These are phyloP conservation scores for Subanguina moxae DNA, from an alignment of 1,140 invertebrate species.

Conservation along the genomic window DNA sequence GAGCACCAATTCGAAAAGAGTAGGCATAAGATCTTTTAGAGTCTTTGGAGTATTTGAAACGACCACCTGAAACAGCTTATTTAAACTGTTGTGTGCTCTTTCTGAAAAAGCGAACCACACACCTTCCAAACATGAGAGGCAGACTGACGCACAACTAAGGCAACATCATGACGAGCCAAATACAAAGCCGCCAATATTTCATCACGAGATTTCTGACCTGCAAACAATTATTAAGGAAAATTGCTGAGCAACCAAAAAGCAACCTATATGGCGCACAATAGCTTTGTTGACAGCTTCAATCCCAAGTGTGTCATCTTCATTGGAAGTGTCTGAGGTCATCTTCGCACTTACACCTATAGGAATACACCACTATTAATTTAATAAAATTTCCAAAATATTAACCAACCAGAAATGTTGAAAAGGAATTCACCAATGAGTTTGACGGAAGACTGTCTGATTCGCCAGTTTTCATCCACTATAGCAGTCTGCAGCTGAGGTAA, in stretches of 20 bases:
- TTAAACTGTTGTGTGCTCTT: background rate
- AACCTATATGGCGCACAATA: slow-evolving; percentile 17
- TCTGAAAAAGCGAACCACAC: slow-evolving; percentile 1
- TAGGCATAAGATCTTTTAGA: slow-evolving; percentile 89
- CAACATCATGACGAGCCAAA: slow-evolving; percentile 93
- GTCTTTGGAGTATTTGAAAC: slow-evolving; percentile 72
- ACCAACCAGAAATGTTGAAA: slow-evolving; percentile 78
- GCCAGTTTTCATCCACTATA: slow-evolving; percentile 94
- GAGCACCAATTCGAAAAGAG: slow-evolving; percentile 74
- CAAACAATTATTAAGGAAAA: slow-evolving; percentile 60
- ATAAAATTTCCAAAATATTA: background rate
- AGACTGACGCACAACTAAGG: slow-evolving; percentile 90
- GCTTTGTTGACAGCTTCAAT: slow-evolving; percentile 84
- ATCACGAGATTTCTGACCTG: slow-evolving; percentile 80
- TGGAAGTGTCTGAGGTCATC: slow-evolving; percentile 95
- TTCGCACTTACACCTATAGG: slow-evolving; percentile 78
- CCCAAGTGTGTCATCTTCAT: slow-evolving; percentile 97
- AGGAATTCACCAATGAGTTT: slow-evolving; percentile 91
- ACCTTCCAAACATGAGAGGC: slow-evolving; percentile 62
- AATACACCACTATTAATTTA: slow-evolving; percentile 2
- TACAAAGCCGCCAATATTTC: slow-evolving; percentile 89
- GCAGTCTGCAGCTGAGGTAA: slow-evolving; percentile 89
- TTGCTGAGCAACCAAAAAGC: too few species aligned
- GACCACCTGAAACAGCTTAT: slow-evolving; percentile 34
- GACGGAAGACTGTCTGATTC: slow-evolving; percentile 91